These are phyloP conservation scores for Leptopilina drosophilae DNA, from an alignment of 2,888 invertebrate genomes.

Conservation along the genomic window DNA sequence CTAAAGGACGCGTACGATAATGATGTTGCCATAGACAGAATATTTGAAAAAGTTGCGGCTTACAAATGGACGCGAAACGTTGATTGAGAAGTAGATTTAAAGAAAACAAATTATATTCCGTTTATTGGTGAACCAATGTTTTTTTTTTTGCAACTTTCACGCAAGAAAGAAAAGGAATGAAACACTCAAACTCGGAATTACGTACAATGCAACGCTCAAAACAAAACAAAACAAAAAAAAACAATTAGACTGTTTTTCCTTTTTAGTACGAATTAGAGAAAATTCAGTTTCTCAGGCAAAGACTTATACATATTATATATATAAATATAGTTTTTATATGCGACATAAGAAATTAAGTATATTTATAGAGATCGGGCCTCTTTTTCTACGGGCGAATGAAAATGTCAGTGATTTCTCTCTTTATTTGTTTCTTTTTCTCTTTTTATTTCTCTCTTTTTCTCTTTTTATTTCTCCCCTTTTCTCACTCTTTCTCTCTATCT, in stretches of 20 bases:
- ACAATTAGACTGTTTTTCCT: constrained; percentile 27
- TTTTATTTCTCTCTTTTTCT: not conserved
- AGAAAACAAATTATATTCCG: constrained; percentile 38
- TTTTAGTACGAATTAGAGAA: constrained; percentile 42
- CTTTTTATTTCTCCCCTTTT: not conserved
- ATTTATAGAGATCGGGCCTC: constrained; percentile 15
- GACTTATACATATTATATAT: constrained; percentile 7
- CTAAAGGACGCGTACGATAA: constrained; percentile 70
- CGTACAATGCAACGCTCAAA: not conserved
- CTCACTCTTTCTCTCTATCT: not conserved
- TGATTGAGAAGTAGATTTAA: constrained; percentile 58
- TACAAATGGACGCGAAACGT: constrained; percentile 71
- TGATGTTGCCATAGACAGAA: constrained; percentile 63
- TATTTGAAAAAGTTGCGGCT: constrained; percentile 69
- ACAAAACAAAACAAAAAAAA: not conserved
- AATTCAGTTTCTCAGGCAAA: constrained; percentile 18
- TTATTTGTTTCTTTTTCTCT: not conserved
- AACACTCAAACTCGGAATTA: constrained; percentile 24
- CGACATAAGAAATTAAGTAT: constrained; percentile 44
- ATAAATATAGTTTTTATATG: constrained; percentile 21
- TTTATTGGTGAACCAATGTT: constrained; percentile 32
- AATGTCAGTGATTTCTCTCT: constrained; percentile 31
- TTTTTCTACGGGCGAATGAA: constrained; percentile 23
- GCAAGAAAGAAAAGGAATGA: not conserved
- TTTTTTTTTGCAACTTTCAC: not conserved